These are phyloP conservation scores for Oedothorax gibbosus DNA, from an alignment of 1,140 invertebrate genomes.

Conservation along the genomic window DNA sequence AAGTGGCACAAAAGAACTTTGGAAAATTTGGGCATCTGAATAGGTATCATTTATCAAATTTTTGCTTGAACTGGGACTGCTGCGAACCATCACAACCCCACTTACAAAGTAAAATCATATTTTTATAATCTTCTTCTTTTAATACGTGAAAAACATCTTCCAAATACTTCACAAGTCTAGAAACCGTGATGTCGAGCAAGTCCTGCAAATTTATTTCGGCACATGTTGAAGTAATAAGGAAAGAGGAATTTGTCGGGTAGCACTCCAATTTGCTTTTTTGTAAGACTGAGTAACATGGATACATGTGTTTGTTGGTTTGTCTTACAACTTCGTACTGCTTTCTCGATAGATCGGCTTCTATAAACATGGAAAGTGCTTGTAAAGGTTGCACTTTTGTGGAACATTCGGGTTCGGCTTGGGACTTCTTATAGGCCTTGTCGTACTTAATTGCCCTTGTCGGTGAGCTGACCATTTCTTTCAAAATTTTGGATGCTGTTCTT, in stretches of 20 bases:
- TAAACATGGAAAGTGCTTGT: slow-evolving; percentile 19
- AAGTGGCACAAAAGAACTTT: slow-evolving; percentile 11
- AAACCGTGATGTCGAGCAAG: neutral
- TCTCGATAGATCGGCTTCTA: slow-evolving; percentile 8
- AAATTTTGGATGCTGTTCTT: too few species aligned
- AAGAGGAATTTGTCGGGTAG: neutral
- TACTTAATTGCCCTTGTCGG: too few species aligned
- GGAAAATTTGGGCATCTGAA: neutral
- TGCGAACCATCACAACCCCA: slow-evolving; percentile 23
- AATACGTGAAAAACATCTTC: neutral
- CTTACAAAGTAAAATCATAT: neutral
- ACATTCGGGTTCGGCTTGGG: neutral
- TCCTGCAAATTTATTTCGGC: too few species aligned
- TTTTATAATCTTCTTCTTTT: neutral
- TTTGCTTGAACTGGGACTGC: slow-evolving; percentile 18
- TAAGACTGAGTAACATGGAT: slow-evolving; percentile 11
- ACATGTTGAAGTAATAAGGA: neutral
- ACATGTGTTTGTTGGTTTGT: neutral
- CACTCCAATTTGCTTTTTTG: neutral
- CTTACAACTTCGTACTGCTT: slow-evolving; percentile 24
- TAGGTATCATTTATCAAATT: neutral
- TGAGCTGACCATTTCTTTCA: too few species aligned
- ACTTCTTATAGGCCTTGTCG: too few species aligned
- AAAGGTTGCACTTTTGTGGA: neutral
- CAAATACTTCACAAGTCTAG: neutral